These are phyloP conservation scores for Zosterops pallidus DNA, from an alignment of 2,113 vertebrate species.

Conservation along the genomic window DNA sequence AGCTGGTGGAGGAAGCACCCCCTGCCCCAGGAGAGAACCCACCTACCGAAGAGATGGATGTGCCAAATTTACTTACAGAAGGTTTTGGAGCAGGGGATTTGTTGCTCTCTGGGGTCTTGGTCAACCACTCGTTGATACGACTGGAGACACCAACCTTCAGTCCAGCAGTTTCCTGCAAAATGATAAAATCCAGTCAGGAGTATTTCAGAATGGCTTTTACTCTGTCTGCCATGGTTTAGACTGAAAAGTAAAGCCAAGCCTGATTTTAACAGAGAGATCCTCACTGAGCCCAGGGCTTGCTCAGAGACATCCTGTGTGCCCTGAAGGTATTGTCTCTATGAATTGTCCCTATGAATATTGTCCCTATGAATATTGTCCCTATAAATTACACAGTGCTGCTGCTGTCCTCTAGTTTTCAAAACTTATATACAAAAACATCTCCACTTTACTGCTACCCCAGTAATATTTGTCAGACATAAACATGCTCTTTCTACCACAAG, in stretches of 20 bases:
- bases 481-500: background rate
- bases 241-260: background rate
- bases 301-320: background rate
- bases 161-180: slow-evolving; percentile 90
- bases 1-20: background rate
- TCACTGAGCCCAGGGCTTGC: background rate
- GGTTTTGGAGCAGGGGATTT: slow-evolving; percentile 88
- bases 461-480: background rate
- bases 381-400: background rate
- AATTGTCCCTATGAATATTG: background rate
- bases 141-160: slow-evolving; percentile 96
- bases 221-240: background rate
- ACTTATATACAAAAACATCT: background rate
- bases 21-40: background rate
- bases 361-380: background rate
- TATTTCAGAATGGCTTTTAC: background rate
- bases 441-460: background rate
- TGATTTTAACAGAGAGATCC: background rate
- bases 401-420: background rate
- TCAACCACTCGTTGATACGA: slow-evolving; percentile 98
- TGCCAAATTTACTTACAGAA: slow-evolving; percentile 77
- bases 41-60: background rate
- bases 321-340: background rate
- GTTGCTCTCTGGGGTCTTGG: slow-evolving; percentile 91
- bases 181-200: background rate